phyloP scores from a whole-genome alignment of 2,113 vertebrate species.

The Cariama cristata region DNA sequence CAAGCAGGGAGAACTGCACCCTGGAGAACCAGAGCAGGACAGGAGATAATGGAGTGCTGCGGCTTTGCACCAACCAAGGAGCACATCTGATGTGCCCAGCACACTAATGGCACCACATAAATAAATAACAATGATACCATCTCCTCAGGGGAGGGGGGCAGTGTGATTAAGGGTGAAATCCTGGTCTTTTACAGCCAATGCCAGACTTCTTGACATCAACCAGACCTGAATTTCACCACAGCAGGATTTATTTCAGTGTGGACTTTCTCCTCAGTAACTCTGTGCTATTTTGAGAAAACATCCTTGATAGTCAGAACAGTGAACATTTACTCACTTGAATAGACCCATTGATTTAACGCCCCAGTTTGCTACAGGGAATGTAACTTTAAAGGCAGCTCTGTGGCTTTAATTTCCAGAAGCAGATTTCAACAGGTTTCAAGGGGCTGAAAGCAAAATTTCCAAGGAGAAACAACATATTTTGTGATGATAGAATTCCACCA shows the following conservation, averaged over 20 bases:
- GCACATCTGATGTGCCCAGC: neutral
- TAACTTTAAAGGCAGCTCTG: neutral
- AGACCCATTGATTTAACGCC: neutral
- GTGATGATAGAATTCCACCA: neutral
- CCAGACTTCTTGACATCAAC: neutral
- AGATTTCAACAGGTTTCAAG: constrained; percentile 9
- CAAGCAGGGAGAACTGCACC: neutral
- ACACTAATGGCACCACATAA: constrained; percentile 15
- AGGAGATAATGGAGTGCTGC: neutral
- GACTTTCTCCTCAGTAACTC: neutral
- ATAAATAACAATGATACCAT: neutral
- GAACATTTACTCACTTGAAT: neutral
- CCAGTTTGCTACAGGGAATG: neutral
- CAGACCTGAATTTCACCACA: neutral
- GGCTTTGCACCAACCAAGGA: neutral
- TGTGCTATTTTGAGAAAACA: neutral
- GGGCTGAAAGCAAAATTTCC: neutral
- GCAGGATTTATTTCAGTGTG: neutral
- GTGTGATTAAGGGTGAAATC: neutral
- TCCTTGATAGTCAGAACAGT: neutral
- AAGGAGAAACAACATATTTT: neutral
- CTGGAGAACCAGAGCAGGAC: neutral
- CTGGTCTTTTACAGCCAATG: neutral
- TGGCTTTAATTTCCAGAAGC: neutral
- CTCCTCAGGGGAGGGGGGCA: neutral